These are phyloP conservation scores for Drosophila nikananu DNA, from an alignment of 1,140 invertebrate genomes.

Conservation along the genomic window DNA sequence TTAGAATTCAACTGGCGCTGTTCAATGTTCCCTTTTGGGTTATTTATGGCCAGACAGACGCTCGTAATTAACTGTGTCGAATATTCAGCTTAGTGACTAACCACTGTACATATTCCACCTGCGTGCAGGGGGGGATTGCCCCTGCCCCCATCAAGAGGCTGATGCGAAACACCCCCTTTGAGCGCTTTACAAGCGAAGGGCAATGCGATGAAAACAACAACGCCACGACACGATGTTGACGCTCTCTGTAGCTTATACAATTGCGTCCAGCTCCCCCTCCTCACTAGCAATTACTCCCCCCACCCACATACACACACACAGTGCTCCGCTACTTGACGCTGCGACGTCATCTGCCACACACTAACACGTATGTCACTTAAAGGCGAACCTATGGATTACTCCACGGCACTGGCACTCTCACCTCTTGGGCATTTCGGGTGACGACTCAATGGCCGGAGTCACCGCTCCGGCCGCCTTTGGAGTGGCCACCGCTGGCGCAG, in stretches of 20 bases:
- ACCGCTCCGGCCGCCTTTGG: constrained; percentile 35
- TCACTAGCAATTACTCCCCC: constrained; percentile 18
- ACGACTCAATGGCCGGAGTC: constrained; percentile 76
- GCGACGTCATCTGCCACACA: constrained; percentile 74
- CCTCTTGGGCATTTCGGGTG: constrained; percentile 85
- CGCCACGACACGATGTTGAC: constrained; percentile 69
- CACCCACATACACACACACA: not conserved
- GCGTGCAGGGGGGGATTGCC: constrained; percentile 9
- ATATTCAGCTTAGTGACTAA: constrained; percentile 41
- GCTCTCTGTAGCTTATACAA: constrained; percentile 49
- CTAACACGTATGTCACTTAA: constrained; percentile 18
- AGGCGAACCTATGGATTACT: constrained; percentile 25
- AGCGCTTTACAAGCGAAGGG: constrained; percentile 25
- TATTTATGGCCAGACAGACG: constrained; percentile 13
- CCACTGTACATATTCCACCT: constrained; percentile 45
- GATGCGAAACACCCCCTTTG: constrained; percentile 68
- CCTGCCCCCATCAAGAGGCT: constrained; percentile 11
- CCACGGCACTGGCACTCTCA: constrained; percentile 45
- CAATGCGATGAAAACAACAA: constrained; percentile 47
- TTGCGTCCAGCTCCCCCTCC: constrained; percentile 19
- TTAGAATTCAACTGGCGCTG: not conserved
- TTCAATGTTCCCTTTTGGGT: not conserved
- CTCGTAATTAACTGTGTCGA: constrained; percentile 8
- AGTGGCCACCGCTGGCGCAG: constrained; percentile 34
- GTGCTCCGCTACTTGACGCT: constrained; percentile 23